These are phyloP conservation scores for Brachypodius melanocephalos DNA, from an alignment of 2,113 vertebrate genomes.

Conservation along the genomic window DNA sequence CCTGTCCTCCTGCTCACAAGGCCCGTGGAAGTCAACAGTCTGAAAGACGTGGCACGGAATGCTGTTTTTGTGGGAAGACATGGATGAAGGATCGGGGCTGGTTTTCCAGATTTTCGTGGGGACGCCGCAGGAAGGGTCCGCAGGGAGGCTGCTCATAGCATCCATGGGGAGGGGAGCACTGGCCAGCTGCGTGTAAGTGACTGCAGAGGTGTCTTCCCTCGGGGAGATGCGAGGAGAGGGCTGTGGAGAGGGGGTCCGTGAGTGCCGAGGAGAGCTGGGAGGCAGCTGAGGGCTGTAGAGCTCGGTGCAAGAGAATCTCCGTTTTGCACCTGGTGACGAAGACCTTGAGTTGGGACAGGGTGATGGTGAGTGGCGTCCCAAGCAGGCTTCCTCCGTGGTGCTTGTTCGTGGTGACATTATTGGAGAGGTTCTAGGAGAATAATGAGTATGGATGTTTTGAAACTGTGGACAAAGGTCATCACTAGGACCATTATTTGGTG, in stretches of 20 bases:
- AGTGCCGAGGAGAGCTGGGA: slow-evolving; percentile 80
- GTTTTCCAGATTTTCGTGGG: slow-evolving; percentile 93
- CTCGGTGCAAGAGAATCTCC: slow-evolving; percentile 87
- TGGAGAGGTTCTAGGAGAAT: slow-evolving; percentile 91
- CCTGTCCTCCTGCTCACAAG: slow-evolving; percentile 88
- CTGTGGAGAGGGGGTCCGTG: slow-evolving; percentile 91
- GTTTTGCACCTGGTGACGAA: slow-evolving; percentile 91
- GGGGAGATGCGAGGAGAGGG: slow-evolving; percentile 62
- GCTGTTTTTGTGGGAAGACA: slow-evolving; percentile 82
- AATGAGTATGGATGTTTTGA: slow-evolving; percentile 94
- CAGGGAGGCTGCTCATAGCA: slow-evolving; percentile 81
- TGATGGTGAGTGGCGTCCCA: slow-evolving; percentile 86
- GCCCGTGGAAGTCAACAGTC: slow-evolving; percentile 83
- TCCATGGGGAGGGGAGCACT: slow-evolving; percentile 76
- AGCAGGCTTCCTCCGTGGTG: slow-evolving; percentile 87
- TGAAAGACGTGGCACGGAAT: slow-evolving; percentile 75
- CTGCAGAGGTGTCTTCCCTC: slow-evolving; percentile 76
- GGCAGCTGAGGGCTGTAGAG: slow-evolving; percentile 82
- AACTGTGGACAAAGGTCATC: slow-evolving; percentile 93
- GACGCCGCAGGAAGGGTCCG: slow-evolving; percentile 78
- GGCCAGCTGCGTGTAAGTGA: slow-evolving; percentile 67
- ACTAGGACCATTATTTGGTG: slow-evolving; percentile 89
- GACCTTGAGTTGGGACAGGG: slow-evolving; percentile 90
- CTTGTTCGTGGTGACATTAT: slow-evolving; percentile 91
- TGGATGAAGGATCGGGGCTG: slow-evolving; percentile 79